A percentile compares a stretch with the other conserved stretches of the same genome.
Conservation (phyloP, 2,888 invertebrate genomes). For the Oscheius sp. region DNA sequence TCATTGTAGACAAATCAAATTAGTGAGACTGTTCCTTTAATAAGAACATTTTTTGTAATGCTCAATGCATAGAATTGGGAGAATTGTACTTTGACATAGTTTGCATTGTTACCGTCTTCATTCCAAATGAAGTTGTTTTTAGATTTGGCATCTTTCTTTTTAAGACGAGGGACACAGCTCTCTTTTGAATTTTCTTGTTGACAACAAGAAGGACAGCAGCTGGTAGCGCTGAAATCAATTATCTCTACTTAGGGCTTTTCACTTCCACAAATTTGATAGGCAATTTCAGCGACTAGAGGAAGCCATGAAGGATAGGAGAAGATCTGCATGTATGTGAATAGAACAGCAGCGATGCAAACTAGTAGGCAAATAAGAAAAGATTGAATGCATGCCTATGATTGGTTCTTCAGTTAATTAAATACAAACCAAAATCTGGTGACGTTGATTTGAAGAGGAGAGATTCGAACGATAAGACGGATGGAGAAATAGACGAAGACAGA, state of each 20-base stretch:
- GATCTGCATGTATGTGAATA: constrained; percentile 21
- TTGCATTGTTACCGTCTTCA: too few species aligned
- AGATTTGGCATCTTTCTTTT: too few species aligned
- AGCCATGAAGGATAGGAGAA: constrained; percentile 11
- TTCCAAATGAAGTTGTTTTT: too few species aligned
- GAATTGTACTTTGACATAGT: too few species aligned
- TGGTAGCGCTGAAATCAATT: constrained; percentile 6
- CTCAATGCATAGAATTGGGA: too few species aligned
- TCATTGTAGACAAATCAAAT: too few species aligned
- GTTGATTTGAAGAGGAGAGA: neutral
- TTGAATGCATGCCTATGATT: constrained; percentile 12
- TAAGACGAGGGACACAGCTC: too few species aligned
- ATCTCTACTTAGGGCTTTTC: neutral
- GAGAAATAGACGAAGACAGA: neutral
- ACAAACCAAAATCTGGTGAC: constrained; percentile 1
- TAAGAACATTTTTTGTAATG: too few species aligned
- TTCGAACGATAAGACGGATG: neutral
- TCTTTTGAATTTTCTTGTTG: neutral
- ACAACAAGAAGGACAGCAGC: constrained; percentile 17
- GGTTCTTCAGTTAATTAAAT: neutral
- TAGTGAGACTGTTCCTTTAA: too few species aligned
- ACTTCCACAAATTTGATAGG: constrained; percentile 27
- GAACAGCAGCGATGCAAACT: constrained; percentile 7
- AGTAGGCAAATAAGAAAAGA: constrained; percentile 8
- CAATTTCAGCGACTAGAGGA: constrained; percentile 11